Base-by-base conservation (phyloP, 2,888 invertebrate genomes). In the Lasioglossum villosulum region DNA sequence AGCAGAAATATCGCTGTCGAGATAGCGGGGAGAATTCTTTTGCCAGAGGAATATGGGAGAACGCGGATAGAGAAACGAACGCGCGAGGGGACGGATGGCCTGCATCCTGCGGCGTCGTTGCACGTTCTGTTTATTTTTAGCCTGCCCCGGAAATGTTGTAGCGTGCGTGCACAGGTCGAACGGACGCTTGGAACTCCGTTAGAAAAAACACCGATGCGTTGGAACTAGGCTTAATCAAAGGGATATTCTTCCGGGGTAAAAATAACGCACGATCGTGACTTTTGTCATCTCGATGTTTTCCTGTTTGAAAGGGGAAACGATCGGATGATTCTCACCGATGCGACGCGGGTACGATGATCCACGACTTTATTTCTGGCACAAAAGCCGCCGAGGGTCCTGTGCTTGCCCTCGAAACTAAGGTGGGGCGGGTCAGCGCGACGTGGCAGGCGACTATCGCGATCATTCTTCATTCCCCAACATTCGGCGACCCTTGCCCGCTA, bases 91-190 rank as follows among this genome's bases (percentile, higher is more conserved):
- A 81, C 71, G 75, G 66, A 68, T 72, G 48, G 39, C 30, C 27
- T 59, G 52, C 19, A 75, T 78, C 74, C 79, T 82, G 66, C 56
- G 66, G 63, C 70, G 48, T 19, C 34, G 30, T 72, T 78, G 56
- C 37, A 76, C 63, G 63, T 77, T 72, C 71, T 71, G 77, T 45
- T 82, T 82, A 85, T 85, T 85, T 85, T 82, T 78, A 80, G 75
- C 75, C 27, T 27, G 45, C 19, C 42, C 48, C 66, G 71, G 63
- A 75, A 71, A 71, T 72, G 34, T 59, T 63, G 71, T 52, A 34
- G 48, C 63, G 39, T 66, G 70, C 70, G 56, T 30, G 42, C 39
- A 30, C 52, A 52, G 70, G 68, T 73, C 37, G 39, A 70, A 30
- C 34, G 48, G 12, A 27, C 23, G 34, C 59, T 74, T 14, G 27